A percentile compares a stretch with the other conserved stretches of the same genome.
These are phyloP conservation scores for Parelbella ahira DNA, from an alignment of 2,888 invertebrate species.

Conservation along the genomic window DNA sequence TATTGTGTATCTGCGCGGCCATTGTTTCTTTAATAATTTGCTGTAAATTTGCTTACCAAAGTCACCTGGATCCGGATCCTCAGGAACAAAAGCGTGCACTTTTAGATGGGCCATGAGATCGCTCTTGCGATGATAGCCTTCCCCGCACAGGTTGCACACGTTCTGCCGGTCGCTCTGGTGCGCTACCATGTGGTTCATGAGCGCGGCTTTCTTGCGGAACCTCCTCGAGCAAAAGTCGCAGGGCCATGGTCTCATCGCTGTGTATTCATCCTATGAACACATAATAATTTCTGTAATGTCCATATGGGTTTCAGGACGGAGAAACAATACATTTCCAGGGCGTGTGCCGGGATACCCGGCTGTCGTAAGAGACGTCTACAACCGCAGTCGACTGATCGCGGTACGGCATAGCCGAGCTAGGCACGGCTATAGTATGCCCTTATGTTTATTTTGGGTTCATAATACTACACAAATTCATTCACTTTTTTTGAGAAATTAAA, in stretches of 20 bases:
- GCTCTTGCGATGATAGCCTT: slow-evolving; percentile 88
- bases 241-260: slow-evolving; percentile 88
- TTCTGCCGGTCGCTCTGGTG: slow-evolving; percentile 92
- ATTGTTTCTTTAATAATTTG: too few relatives aligned
- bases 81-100: slow-evolving; percentile 88
- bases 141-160: slow-evolving; percentile 90
- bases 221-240: slow-evolving; percentile 92
- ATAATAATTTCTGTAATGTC: background rate
- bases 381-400: too few relatives aligned
- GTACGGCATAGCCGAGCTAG: too few relatives aligned
- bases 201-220: slow-evolving; percentile 90
- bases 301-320: background rate
- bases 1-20: too few relatives aligned
- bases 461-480: too few relatives aligned
- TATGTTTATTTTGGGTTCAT: too few relatives aligned
- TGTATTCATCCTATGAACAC: slow-evolving; percentile 81
- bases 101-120: slow-evolving; percentile 92
- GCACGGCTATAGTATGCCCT: too few relatives aligned
- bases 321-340: too few relatives aligned
- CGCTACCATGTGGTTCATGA: slow-evolving; percentile 93
- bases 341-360: too few relatives aligned
- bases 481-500: too few relatives aligned
- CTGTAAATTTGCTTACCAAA: slow-evolving; percentile 61
- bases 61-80: slow-evolving; percentile 77
- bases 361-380: too few relatives aligned